Base-by-base conservation (phyloP, 2,113 vertebrate genomes). In the Thunnus thynnus region DNA sequence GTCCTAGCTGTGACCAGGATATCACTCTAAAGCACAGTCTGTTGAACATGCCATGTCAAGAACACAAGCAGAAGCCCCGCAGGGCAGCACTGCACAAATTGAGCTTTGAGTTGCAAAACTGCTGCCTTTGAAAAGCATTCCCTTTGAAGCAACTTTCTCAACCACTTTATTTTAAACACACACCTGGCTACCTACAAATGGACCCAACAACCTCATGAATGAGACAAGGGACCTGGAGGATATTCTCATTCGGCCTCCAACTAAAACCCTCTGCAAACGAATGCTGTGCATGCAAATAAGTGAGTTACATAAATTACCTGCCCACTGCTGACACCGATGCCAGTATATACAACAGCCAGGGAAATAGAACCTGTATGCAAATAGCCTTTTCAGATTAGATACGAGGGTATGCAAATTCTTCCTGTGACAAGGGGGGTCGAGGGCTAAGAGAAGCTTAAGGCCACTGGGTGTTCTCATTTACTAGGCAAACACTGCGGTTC, bases 291-390 rank as follows among this genome's bases (percentile, higher is more conserved):
- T 92, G 94, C 91, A 94, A 95, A 95, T 90, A 54, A 76, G 47
- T 41, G 67, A 72, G 71, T 80, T 84, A 55, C 86, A 88, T 83
- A 89, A 89, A 93, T 90, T 78, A 90, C 84, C 76, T 75, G 82
- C 71, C 80, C 82, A 64, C 54, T 69, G 78, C 70, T 69, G 84
- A 82, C 86, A 84, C 16, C 41, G 41, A 76, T 36, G 72, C 74
- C 81, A 80, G 84, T 84, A 48, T 85, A 91, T 77, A 92, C 87
- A 90, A 89, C 69, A 82, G 85, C 79, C 73, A 72, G 70, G 84
- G 65, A 93, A 92, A 92, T 75, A 87, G 67, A 92, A 90, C 84
- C 86, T 85, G 82, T 80, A 94, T 92, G 93, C 92, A 95, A 94
- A 94, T 90, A 44, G 32, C 73, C 71, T 84, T 91, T 93, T 91